These are phyloP conservation scores for Geophilus truncorum DNA, from an alignment of 2,888 invertebrate species.

Conservation along the genomic window DNA sequence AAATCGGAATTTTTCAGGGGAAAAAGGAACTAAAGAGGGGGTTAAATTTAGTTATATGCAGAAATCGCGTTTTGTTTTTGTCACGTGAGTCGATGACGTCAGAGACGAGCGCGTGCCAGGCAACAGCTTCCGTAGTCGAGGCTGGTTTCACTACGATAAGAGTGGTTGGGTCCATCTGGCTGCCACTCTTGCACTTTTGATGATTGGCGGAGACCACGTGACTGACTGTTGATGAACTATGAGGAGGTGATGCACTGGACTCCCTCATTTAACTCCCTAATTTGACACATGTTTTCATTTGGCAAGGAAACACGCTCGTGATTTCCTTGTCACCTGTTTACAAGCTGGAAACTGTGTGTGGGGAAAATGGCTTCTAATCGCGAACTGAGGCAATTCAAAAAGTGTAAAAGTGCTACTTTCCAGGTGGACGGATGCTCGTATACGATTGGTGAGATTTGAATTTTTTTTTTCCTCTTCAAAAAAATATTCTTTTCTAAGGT, in stretches of 20 bases:
- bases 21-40: no score
- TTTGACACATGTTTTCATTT: no score
- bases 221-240: not conserved
- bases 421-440: constrained; percentile 80
- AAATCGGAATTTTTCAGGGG: not conserved
- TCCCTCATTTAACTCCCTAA: no score
- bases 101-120: not conserved
- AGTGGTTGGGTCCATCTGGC: not conserved
- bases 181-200: not conserved
- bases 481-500: no score
- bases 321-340: not conserved
- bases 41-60: no score
- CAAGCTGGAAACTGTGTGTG: not conserved
- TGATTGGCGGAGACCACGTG: not conserved
- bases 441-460: constrained; percentile 76
- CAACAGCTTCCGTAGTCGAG: not conserved
- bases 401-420: constrained; percentile 79
- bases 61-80: not conserved
- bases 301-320: not conserved
- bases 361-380: not conserved
- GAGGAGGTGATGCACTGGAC: not conserved
- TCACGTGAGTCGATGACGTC: constrained; percentile 1
- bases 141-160: not conserved
- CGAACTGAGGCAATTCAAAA: constrained; percentile 41
- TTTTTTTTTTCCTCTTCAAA: no score